Base-by-base conservation (phyloP, 2,888 invertebrate species). In the Phorcus lineatus region DNA sequence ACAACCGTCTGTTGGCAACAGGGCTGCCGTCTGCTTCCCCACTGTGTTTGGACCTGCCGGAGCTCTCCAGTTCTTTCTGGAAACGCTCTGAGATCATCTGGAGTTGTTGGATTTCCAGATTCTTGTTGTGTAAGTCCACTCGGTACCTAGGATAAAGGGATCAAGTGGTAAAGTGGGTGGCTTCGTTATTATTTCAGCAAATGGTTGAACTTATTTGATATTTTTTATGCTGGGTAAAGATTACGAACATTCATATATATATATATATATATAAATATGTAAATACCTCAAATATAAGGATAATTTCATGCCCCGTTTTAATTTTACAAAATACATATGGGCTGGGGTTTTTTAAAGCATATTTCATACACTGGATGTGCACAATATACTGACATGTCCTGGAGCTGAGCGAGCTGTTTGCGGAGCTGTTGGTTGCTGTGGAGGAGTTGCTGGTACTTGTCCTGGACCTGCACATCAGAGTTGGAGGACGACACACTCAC, bases 381-480 rank as follows among this genome's bases (percentile, higher is more conserved):
- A 36, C 36, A 47, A 47, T 28, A 11, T 17, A 76, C 76, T 76
- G 17, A 76, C 76, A 24, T 31, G 11, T 76, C 77, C 36, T 83
- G 81, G 28, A 82, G 82, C n/a, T 85, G 76, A 16, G 79, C 79
- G n/a, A 82, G 76, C 74, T 81, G 78, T 17, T 78, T 66, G 40
- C 78, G 77, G 36, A 83, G 85, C 67, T 85, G 80, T 13, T 76
- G 76, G 55, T 54, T 76, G 54, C 54, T 28, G n/a, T 55, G 76
- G 31, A 76, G 76, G 31, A 55, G 55, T 55, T 76, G 28, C 24
- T 55, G 54, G 76, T 76, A 76, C 76, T 76, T 76, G 53, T 40
- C 76, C 7, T 76, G 76, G 54, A 76, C 22, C n/a, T 28, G 22
- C 7, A 31, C 24, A 36, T 70, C 70, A 3, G 70, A 70, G 31